Evolutionary conservation across 2,888 invertebrate genomes (phyloP).

Genomic region (Brenthis hecate): DNA sequence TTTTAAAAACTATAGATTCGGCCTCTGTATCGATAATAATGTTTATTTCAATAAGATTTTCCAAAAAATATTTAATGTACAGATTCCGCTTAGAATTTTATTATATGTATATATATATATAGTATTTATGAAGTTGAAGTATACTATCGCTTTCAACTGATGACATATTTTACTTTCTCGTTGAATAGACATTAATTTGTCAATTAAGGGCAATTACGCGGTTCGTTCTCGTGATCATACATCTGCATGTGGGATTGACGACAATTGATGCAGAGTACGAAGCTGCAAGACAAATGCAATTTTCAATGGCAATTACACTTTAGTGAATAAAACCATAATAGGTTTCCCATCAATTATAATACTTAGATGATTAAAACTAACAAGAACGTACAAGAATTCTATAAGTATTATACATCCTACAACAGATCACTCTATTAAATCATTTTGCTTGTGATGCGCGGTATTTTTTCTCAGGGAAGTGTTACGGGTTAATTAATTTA

Average conservation of each 20-base stretch:
- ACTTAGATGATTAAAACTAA: conserved; percentile 23
- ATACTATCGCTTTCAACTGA: conserved; percentile 20
- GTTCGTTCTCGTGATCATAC: conserved; percentile 52
- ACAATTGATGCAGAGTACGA: conserved; percentile 63
- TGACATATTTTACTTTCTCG: conserved; percentile 53
- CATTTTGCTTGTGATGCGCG: background rate
- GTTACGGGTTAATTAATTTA: conserved; percentile 21
- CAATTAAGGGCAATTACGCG: conserved; percentile 77
- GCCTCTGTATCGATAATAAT: no score
- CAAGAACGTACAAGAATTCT: conserved; percentile 5
- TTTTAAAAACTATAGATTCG: no score
- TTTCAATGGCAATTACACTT: conserved; percentile 58
- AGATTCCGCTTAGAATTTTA: no score
- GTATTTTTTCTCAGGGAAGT: conserved; percentile 24
- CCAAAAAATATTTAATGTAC: no score
- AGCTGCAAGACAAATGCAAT: conserved; percentile 70
- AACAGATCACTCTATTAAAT: conserved; percentile 5
- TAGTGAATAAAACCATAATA: conserved; percentile 47
- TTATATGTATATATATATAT: background rate
- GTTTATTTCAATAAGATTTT: no score
- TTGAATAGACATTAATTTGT: conserved; percentile 54
- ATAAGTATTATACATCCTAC: background rate
- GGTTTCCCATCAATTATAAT: conserved; percentile 27
- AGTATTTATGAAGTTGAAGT: background rate
- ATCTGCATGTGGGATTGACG: conserved; percentile 47